A percentile compares a stretch with the other conserved stretches of the same genome.
phyloP scores from a whole-genome alignment of 2,113 vertebrate genomes.

The Zingel zingel region DNA sequence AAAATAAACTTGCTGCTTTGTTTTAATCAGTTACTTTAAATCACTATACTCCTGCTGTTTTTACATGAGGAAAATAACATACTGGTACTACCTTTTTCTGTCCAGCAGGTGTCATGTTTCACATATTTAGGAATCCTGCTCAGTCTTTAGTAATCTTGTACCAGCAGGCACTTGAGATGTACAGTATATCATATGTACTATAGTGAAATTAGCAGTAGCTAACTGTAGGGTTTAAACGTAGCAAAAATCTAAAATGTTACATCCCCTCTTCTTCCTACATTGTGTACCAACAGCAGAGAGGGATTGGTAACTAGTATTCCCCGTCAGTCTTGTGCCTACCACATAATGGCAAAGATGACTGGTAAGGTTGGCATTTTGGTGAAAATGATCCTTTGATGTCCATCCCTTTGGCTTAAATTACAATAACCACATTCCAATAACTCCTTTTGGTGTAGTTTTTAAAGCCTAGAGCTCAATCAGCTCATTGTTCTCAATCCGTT shows the following conservation, averaged over 20 bases:
- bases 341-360: not conserved
- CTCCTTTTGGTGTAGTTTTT: too few species aligned
- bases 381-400: too few species aligned
- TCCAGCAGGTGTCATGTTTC: constrained; percentile 47
- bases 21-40: too few species aligned
- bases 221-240: not conserved
- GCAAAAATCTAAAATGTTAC: not conserved
- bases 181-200: not conserved
- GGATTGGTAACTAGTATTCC: not conserved
- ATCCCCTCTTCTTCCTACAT: not conserved
- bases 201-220: too few species aligned
- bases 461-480: too few species aligned
- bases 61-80: not conserved
- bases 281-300: not conserved
- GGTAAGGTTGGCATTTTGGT: too few species aligned
- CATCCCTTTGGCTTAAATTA: too few species aligned
- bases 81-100: fast-evolving
- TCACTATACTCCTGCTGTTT: too few species aligned
- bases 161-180: not conserved
- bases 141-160: too few species aligned
- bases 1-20: not conserved
- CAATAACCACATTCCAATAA: too few species aligned
- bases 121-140: not conserved
- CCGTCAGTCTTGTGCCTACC: not conserved
- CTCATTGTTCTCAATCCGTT: too few species aligned